Evolutionary conservation across 64 coral and sea anemone genomes (phyloP).

Genomic region (Platygyra sinensis): DNA sequence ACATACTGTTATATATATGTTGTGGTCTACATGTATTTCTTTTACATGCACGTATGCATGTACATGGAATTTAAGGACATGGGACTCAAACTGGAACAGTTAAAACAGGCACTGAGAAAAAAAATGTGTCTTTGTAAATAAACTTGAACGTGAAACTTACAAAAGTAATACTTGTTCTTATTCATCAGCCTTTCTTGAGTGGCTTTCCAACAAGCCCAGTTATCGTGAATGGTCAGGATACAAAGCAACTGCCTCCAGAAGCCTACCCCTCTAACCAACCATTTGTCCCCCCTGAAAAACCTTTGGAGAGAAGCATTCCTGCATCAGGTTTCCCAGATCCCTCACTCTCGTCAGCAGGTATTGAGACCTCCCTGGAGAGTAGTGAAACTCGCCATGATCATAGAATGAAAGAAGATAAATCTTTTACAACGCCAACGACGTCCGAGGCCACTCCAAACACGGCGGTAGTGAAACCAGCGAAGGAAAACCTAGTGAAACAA

Average conservation of each 20-base stretch:
- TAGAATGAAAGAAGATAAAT: background rate
- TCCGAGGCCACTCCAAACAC: background rate
- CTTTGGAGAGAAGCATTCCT: conserved; percentile 25
- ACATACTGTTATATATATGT: no score
- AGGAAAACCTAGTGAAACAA: background rate
- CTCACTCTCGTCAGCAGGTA: background rate
- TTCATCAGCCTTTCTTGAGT: background rate
- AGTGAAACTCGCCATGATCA: background rate
- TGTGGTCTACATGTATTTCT: no score
- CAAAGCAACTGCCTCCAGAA: background rate
- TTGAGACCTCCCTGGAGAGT: background rate
- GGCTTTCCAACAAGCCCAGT: background rate
- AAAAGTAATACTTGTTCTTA: background rate
- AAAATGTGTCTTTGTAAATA: no score
- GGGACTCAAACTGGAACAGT: no score
- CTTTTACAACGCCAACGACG: background rate
- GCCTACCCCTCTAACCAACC: background rate
- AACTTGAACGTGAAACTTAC: no score
- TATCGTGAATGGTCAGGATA: background rate
- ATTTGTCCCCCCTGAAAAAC: conserved; percentile 28
- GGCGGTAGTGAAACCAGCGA: background rate
- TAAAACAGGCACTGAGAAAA: no score
- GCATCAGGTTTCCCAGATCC: background rate
- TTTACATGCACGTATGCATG: no score
- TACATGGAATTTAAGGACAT: no score